Evolutionary conservation across 2,797 vertebrate genomes (phyloP).

Genomic region (Cyclura pinguis): DNA sequence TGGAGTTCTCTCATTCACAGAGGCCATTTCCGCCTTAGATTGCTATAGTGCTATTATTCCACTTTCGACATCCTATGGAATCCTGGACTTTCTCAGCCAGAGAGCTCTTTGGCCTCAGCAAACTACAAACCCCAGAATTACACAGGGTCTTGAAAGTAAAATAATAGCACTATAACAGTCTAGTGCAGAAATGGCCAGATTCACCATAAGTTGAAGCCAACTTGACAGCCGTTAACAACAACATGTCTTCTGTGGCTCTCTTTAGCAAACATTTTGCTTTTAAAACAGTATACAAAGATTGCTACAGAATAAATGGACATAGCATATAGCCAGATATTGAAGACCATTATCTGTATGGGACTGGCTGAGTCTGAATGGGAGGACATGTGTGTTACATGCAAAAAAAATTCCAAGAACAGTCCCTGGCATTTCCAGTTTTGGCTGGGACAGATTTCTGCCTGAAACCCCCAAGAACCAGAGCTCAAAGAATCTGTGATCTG

Average conservation of each 20-base stretch:
- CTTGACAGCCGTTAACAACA: no score
- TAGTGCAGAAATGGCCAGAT: no score
- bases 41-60: no score
- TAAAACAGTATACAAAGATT: not conserved
- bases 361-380: not conserved
- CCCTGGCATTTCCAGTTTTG: not conserved
- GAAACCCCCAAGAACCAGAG: not conserved
- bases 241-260: not conserved
- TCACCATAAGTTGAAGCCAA: no score
- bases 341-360: not conserved
- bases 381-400: not conserved
- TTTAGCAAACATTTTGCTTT: not conserved
- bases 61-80: no score
- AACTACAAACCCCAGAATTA: no score
- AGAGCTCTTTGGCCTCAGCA: no score
- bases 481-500: not conserved
- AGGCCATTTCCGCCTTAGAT: no score
- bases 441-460: not conserved
- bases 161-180: no score
- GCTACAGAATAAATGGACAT: not conserved
- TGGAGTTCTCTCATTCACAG: no score
- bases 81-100: no score
- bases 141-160: no score
- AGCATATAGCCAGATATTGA: not conserved
- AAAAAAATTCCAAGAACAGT: not conserved